These are phyloP conservation scores for Coenonympha glycerion DNA, from an alignment of 2,888 invertebrate species.

Conservation along the genomic window DNA sequence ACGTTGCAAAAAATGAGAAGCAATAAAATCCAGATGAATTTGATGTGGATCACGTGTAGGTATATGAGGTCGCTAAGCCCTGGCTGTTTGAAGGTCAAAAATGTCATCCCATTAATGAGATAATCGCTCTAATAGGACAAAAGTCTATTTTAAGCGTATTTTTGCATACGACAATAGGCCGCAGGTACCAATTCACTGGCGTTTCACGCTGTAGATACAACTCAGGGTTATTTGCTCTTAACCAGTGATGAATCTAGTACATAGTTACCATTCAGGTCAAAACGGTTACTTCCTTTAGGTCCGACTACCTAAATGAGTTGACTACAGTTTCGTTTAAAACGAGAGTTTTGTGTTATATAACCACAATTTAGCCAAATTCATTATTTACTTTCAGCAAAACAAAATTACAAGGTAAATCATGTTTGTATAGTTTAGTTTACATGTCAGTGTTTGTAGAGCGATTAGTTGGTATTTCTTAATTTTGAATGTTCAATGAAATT, in stretches of 20 bases:
- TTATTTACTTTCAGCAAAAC: too few species aligned
- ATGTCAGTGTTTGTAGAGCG: too few species aligned
- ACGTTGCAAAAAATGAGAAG: background rate
- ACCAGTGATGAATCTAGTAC: slow-evolving; percentile 38
- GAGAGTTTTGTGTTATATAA: background rate
- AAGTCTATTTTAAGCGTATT: slow-evolving; percentile 19
- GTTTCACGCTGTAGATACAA: slow-evolving; percentile 7
- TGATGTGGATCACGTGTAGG: background rate
- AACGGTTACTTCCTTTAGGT: slow-evolving; percentile 54
- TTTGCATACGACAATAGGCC: slow-evolving; percentile 36
- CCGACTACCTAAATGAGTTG: slow-evolving; percentile 38
- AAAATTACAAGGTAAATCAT: too few species aligned
- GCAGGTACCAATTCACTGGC: background rate
- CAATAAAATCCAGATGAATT: background rate
- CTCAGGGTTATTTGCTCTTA: slow-evolving; percentile 45
- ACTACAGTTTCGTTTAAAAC: slow-evolving; percentile 26
- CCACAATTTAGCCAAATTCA: background rate
- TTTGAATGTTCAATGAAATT: too few species aligned
- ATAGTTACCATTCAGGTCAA: slow-evolving; percentile 51
- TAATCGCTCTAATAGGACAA: slow-evolving; percentile 1
- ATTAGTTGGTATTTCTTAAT: too few species aligned
- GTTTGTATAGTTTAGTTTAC: too few species aligned
- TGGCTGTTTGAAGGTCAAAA: background rate
- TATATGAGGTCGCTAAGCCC: background rate
- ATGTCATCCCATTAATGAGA: slow-evolving; percentile 2